Evolutionary conservation across 1,140 invertebrate genomes (phyloP), one percentile per base, ranked within the genome.

Genomic region (Meloidogyne hapla): DNA sequence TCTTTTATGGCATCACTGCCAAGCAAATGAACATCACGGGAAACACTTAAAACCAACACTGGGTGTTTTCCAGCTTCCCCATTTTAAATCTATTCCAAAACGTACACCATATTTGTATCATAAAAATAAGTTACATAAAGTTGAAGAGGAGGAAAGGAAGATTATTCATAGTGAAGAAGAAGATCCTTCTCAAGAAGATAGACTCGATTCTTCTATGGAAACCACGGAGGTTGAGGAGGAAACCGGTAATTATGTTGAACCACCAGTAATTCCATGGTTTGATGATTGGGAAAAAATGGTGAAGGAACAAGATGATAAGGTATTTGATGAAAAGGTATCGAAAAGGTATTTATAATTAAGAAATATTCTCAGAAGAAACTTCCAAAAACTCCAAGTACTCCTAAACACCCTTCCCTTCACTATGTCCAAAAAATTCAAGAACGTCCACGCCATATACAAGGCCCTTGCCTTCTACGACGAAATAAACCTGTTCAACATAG

Each of bases 401-500:
- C 5, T n/a, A 56, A 8, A 56, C 4, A 56, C 12, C 6, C n/a
- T 21, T n/a, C 48, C 3, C 4, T n/a, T 56, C 48, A n/a, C n/a
- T n/a, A n/a, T n/a, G n/a, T n/a, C n/a, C n/a, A 56, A 33, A 33
- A 33, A 4, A 56, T n/a, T 1, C 3, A 21, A 21, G 48, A 56
- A 56, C 18, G 48, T 56, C n/a, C 18, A 13, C 48, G 48, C 4
- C 18, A 56, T 56, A 56, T 56, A n/a, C 18, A 13, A 56, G 48
- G 48, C 3, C 56, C 71, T 21, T 73, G 71, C 23, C 71, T 73
- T 56, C 71, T 23, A 1, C 71, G 56, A 13, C 13, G 40, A 64
- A 61, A 64, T 38, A 21, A 61, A 63, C 71, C 71, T 0, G 40
- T 73, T n/a, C 45, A 65, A 9, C 64, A 42, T 25, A 74, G 79